Evolutionary conservation across 1,140 invertebrate species (phyloP), one percentile per base, ranked within the genome.

Genomic region (Tachypleus tridentatus): DNA sequence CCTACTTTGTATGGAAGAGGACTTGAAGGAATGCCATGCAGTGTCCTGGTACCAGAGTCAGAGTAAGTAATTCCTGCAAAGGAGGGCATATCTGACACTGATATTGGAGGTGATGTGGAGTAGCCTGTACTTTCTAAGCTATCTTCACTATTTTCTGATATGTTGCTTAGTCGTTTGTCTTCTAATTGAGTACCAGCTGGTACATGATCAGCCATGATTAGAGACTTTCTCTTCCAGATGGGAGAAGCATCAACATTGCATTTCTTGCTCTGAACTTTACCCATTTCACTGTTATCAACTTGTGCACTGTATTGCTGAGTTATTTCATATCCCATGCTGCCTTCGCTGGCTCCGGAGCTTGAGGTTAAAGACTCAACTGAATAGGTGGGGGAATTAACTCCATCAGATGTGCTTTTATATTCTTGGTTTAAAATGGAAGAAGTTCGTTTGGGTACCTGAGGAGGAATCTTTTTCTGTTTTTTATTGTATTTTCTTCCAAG

Each of bases 191-290:
- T 70, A 63, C 73, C 72, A 29, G 72, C 64, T 57, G 69, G 58
- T 8, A 7, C 7, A 47, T 67, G 63, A 48, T 68, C 64, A 11
- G 63, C 63, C 58, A 67, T 58, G 66, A 81, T 80, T 69, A 80
- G 78, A 67, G 74, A 79, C 75, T 84, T 84, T 64, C 84, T 78
- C 73, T 84, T 85, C 83, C 84, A 85, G 47, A 85, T 79, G 4
- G 84, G 84, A 5, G 83, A 85, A 29, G 75, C 76, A 57, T 78
- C 74, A 52, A 71, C 60, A 29, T 29, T 29, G 29, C 2, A 29
- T 29, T 29, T 29, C 29, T 29, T 29, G 29, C 29, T 29, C 29
- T 29, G 29, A 29, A 29, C 29, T 29, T 29, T 29, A 29, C 29
- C 2, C 29, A 29, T 29, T 29, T 29, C 29, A 29, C 2, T 29